Base-by-base conservation (phyloP, 2,113 vertebrate genomes). In the Pitta sordida region DNA sequence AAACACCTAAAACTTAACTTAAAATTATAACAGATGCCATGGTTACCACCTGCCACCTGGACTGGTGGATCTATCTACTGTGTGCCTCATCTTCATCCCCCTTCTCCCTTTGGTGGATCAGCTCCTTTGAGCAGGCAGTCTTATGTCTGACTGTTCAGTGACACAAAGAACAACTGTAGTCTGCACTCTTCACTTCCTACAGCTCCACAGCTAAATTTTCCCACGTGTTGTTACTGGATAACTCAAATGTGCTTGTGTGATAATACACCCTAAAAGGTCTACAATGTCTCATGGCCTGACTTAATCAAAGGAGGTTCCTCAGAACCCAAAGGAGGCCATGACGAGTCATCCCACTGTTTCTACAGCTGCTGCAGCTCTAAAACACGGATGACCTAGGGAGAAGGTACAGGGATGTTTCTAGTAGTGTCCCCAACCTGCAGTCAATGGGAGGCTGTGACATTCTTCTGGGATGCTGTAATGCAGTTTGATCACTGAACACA, bases 401-500 rank as follows among this genome's bases (percentile, higher is more conserved):
- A 24, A 65, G 16, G n/a, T 71, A 23, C 17, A 46, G 58, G 32
- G 53, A 8, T 92, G 81, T 68, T 79, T 58, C 36, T 67, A 52
- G 16, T 30, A 27, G 0, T 62, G 77, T 86, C 86, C 71, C 74
- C 77, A 76, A 46, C 64, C 58, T 91, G 53, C 53, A 46, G 53
- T 37, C 44, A 58, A 62, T 69, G 67, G 27, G 69, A 87, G 34
- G 49, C 81, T 56, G 19, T 36, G 46, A 80, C 78, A 84, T 82
- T 93, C 84, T 82, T 87, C 74, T 87, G 55, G 15, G 55, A 79
- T 93, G 78, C 37, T 87, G 86, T 90, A 94, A 95, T 91, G 63
- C 43, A 43, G 23, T 83, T 87, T 88, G 67, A 73, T 93, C 70
- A 79, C 51, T 6, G 49, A 91, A 76, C 2, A 3, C 55, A 48